Evolutionary conservation across 2,888 invertebrate genomes (phyloP).

Genomic region (Acleris emargana): DNA sequence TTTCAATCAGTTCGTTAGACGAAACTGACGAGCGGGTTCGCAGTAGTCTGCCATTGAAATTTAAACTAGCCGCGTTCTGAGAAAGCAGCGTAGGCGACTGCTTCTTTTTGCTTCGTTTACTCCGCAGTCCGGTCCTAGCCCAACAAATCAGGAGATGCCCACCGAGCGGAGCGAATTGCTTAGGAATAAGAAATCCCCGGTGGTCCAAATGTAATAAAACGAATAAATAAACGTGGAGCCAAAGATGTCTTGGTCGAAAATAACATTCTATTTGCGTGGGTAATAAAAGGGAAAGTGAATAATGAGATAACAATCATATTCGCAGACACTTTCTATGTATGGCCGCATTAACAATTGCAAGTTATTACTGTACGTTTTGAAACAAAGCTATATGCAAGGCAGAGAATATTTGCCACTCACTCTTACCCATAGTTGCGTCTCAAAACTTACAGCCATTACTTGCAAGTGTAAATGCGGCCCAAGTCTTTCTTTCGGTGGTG

Average conservation of each 20-base stretch:
- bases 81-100: conserved; percentile 53
- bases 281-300: not conserved
- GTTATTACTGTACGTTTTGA: too few relatives aligned
- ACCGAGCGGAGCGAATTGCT: conserved; percentile 49
- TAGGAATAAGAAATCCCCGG: conserved; percentile 35
- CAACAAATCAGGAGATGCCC: conserved; percentile 57
- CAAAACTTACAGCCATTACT: too few relatives aligned
- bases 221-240: not conserved
- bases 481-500: too few relatives aligned
- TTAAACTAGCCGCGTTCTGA: conserved; percentile 75
- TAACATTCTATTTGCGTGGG: not conserved
- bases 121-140: conserved; percentile 55
- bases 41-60: conserved; percentile 79
- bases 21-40: conserved; percentile 68
- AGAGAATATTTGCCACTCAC: too few relatives aligned
- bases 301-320: not conserved
- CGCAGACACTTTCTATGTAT: too few relatives aligned
- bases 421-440: too few relatives aligned
- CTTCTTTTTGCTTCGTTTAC: conserved; percentile 54
- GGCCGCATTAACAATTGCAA: too few relatives aligned
- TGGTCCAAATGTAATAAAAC: conserved; percentile 13
- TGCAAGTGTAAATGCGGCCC: too few relatives aligned
- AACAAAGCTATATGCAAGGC: too few relatives aligned
- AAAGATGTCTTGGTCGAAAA: not conserved
- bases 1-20: conserved; percentile 79